Evolutionary conservation across 2,113 vertebrate genomes (phyloP).

Genomic region (Chroicocephalus ridibundus): DNA sequence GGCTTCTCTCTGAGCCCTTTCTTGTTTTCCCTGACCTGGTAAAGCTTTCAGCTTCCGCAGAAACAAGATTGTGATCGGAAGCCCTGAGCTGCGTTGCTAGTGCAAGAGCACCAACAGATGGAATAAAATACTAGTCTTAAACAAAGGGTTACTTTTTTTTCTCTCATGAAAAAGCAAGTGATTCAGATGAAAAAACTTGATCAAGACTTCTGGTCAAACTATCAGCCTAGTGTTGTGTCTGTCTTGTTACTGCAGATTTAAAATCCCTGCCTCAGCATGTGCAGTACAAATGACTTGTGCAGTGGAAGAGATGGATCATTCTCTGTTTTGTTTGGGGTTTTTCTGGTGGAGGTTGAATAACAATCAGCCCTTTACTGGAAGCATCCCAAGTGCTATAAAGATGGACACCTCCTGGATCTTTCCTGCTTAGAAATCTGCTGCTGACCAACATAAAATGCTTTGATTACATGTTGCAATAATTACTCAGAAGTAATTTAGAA

Average conservation of each 20-base stretch:
- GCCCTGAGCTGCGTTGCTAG: not conserved
- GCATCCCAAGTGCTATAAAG: not conserved
- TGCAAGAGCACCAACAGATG: not conserved
- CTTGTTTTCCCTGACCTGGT: slow-evolving; percentile 24
- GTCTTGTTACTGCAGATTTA: not conserved
- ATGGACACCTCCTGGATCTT: not conserved
- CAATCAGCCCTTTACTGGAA: not conserved
- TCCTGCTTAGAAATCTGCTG: not conserved
- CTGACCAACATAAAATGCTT: not conserved
- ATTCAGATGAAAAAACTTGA: not conserved
- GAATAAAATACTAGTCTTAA: not conserved
- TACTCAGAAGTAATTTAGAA: not conserved
- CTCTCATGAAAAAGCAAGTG: not conserved
- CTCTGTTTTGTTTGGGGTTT: not conserved
- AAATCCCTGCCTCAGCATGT: not conserved
- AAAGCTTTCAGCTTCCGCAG: not conserved
- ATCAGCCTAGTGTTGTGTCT: not conserved
- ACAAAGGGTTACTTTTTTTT: not conserved
- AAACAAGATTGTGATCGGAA: not conserved
- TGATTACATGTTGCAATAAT: not conserved
- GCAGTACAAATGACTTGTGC: not conserved
- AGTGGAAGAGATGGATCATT: not conserved
- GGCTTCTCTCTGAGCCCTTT: not conserved
- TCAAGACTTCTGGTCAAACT: not conserved
- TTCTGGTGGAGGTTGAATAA: not conserved